Evolutionary conservation across 2,113 vertebrate species (phyloP).

Genomic region (Gasterosteus aculeatus): DNA sequence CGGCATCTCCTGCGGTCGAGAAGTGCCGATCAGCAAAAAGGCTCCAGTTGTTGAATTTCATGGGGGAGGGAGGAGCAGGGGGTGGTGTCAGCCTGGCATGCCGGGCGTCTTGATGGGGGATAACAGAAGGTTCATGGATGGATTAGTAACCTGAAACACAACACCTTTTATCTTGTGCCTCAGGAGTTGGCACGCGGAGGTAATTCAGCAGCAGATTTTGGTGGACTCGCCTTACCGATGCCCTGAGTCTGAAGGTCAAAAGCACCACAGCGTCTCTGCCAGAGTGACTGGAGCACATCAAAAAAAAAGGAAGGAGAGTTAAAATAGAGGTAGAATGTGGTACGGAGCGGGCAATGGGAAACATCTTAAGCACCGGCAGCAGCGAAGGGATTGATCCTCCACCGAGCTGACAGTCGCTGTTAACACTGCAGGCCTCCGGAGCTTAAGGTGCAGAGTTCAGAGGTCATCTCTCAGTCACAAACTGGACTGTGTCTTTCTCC

Average conservation of each 20-base stretch:
- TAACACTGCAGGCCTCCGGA: neutral
- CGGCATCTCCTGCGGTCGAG: slow-evolving; percentile 3
- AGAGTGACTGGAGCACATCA: neutral
- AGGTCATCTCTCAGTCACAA: neutral
- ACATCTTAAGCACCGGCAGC: neutral
- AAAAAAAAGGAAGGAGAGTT: neutral
- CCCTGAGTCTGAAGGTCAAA: slow-evolving; percentile 32
- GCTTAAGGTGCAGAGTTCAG: slow-evolving; percentile 1
- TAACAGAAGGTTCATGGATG: slow-evolving; percentile 33
- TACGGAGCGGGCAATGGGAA: neutral
- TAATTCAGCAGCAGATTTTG: slow-evolving; percentile 31
- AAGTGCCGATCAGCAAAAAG: slow-evolving; percentile 53
- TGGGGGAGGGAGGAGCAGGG: neutral
- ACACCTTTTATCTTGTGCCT: slow-evolving; percentile 46
- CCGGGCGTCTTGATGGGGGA: neutral
- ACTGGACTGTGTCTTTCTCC: neutral
- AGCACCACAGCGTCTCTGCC: neutral
- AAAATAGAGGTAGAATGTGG: neutral
- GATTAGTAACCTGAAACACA: slow-evolving; percentile 56
- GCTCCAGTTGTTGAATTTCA: slow-evolving; percentile 36
- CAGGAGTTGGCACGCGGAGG: slow-evolving; percentile 28
- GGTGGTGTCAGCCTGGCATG: slow-evolving; percentile 1
- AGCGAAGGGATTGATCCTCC: slow-evolving; percentile 4
- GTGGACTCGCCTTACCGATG: neutral
- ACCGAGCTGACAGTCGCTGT: slow-evolving; percentile 14